These are phyloP conservation scores for Thalassaphorura encarpata DNA, from an alignment of 1,140 invertebrate species.

Conservation along the genomic window DNA sequence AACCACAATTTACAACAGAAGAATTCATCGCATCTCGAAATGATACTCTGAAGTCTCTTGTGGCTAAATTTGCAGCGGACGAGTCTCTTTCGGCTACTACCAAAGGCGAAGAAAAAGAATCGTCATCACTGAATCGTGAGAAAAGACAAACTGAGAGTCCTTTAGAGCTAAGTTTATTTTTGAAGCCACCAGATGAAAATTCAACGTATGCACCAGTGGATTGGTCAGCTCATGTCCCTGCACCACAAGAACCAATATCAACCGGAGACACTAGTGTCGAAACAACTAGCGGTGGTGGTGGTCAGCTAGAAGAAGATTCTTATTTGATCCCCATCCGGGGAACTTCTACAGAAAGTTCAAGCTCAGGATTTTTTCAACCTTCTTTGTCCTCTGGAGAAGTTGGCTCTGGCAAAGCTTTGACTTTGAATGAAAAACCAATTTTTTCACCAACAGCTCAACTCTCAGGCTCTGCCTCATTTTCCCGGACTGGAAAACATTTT, in stretches of 20 bases:
- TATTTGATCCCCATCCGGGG: neutral
- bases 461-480: neutral
- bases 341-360: neutral
- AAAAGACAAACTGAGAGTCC: conserved; percentile 23
- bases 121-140: conserved; percentile 5
- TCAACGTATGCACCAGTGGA: conserved; percentile 27
- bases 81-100: too few species aligned
- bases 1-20: conserved; percentile 11
- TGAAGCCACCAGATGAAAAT: conserved; percentile 25
- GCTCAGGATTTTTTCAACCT: neutral
- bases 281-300: neutral
- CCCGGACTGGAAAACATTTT: conserved; percentile 20
- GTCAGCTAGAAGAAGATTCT: conserved; percentile 1
- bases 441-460: conserved; percentile 10
- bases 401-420: conserved; percentile 15
- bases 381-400: neutral
- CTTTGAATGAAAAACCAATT: conserved; percentile 19
- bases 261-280: neutral
- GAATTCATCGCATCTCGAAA: conserved; percentile 28
- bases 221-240: conserved; percentile 22
- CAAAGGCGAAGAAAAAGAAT: neutral
- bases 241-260: conserved; percentile 9
- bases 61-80: conserved; percentile 3
- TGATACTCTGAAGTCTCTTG: conserved; percentile 22
- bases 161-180: neutral